Base-by-base conservation (phyloP, 1,140 invertebrate genomes). In the Brevipalpus yothersi region DNA sequence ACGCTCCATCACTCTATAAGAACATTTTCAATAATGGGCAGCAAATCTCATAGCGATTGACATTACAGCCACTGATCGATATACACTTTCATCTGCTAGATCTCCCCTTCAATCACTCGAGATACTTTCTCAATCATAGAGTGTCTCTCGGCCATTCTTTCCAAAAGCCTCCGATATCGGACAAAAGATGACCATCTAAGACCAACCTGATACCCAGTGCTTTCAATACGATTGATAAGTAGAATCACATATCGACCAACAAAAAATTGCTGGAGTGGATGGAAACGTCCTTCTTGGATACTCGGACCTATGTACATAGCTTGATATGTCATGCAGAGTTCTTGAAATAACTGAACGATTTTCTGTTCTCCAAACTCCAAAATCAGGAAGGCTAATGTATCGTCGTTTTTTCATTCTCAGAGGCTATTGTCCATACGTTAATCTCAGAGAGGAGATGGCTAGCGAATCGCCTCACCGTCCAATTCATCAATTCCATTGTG, bases 31-130 rank as follows among this genome's bases (percentile, higher is more conserved):
- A n/a, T n/a, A n/a, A n/a, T n/a, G n/a, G 90, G 82, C 72, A 98
- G 94, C 1, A 99, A 74, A 76, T 98, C 94, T 95, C 95, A 99
- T 17, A 99, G 73, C 0, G 90, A 82, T 75, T 99, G 94, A 72
- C 98, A 98, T 62, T 84, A 80, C 7, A 94, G 73, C 91, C 91
- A 96, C 69, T 94, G 86, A 64, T 87, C 82, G 0, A 98, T 91
- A 72, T 98, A 99, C 69, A 83, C 82, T 45, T 70, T 67, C 66
- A 94, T 84, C 69, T 94, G 83, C 63, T 80, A 80, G 65, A 94
- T 86, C 68, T 90, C 91, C 12, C 79, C 80, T 69, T 94, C 85
- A 59, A 98, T 87, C 1, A 88, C 86, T 61, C 81, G 81, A 68
- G 96, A 96, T 0, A 87, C 87, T 63, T 79, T 77, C 67, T 91